Evolutionary conservation across 2,888 invertebrate species (phyloP), one percentile per base, ranked within the genome.

Genomic region (Leucania comma): DNA sequence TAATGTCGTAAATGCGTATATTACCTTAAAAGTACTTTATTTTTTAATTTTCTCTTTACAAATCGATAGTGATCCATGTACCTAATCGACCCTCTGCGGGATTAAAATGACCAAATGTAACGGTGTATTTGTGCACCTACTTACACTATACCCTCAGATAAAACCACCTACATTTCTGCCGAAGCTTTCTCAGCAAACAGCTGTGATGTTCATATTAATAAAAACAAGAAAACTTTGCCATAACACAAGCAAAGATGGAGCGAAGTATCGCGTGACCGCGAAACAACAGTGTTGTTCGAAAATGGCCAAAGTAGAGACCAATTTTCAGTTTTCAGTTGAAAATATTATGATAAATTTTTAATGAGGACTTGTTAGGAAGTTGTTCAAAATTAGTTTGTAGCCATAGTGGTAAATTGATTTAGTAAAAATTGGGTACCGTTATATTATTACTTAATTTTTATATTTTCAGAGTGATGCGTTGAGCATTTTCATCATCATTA

Each of bases 221-320:
- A 54, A 68, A 68, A 71, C 53, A 57, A 72, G 61, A 63, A 80
- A 80, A 58, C 56, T 67, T 60, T 10, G 8, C 57, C 46, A 57
- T 62, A 61, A 59, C 64, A 54, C 68, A 81, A 78, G 85, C 86
- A 84, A 83, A 81, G 86, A 90, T 81, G 75, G 83, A 91, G 74
- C 86, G 87, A 72, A 53, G 60, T 67, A 82, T 91, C 83, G 91
- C 90, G 90, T 91, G 90, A 87, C 85, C 82, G 68, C 83, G 82
- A 86, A 88, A 85, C 81, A 80, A 81, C 42, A 50, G 32, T 80
- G 68, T 73, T 72, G 79, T 67, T 75, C 46, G 5, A 48, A 67
- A 57, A 81, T 57, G 17, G 67, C 20, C 35, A 29, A 61, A 61
- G 35, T 51, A 14, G 14, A 12, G 9, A 66, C 57, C n/a, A 35